Evolutionary conservation across 2,888 invertebrate species (phyloP), one percentile per base, ranked within the genome.

Genomic region (Magallana nippona): DNA sequence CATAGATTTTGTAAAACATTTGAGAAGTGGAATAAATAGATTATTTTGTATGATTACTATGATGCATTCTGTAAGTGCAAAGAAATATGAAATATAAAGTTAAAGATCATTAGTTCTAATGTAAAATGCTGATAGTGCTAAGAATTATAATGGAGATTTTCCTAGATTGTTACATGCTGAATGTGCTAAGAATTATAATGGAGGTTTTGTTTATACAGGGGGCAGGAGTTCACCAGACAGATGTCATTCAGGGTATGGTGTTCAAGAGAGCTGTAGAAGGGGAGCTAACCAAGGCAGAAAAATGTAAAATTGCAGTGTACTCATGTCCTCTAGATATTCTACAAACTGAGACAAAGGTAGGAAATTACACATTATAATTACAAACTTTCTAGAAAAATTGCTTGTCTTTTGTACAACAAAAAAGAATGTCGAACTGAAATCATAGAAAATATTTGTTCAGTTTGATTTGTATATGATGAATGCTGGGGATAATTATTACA

Each of bases 331-430:
- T 99, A 71, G 99, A 99, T 93, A 96, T 98, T 77, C 96, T 97
- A 87, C 98, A 99, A 94, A 99, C 99, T 0, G 99, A 99, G 95
- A 99, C 99, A 0, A 99, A 99, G 95, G 98, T 98, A 91, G 55
- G 83, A 78, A 10, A 55, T 2, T 11, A 44, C 22, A 0, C 19
- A 13, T 32, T 3, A 32, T 17, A 77, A 17, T 27, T 77, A 8
- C 2, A 19, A 11, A 10, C 22, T 1, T 15, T 17, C 15, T 77
- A 17, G 17, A 15, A n/a, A 60, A 17, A 17, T n/a, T 19, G 60
- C 2, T 44, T 44, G 44, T 44, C 44, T 44, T 44, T 44, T 44
- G 5, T 44, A 44, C 44, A 44, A 2, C 44, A 44, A 44, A 5
- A 44, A 44, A 8, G 44, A 0, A 44, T 44, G 44, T 44, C 5